These are phyloP conservation scores for Chirona hameri DNA, from an alignment of 2,888 invertebrate species.

Conservation along the genomic window DNA sequence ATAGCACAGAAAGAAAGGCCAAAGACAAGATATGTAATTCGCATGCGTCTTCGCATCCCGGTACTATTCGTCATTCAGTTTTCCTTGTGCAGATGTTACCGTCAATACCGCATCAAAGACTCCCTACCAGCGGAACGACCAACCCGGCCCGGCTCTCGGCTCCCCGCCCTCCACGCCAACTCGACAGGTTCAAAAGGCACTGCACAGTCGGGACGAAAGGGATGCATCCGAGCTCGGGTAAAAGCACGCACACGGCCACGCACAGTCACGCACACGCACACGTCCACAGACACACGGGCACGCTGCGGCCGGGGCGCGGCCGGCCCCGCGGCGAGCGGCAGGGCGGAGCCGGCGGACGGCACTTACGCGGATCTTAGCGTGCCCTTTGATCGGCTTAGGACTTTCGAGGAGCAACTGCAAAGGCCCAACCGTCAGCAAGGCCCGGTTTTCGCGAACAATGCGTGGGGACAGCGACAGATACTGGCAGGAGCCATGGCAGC, in stretches of 20 bases:
- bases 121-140: too few relatives aligned
- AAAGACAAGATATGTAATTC: too few relatives aligned
- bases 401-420: slow-evolving; percentile 28
- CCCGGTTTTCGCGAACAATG: not conserved
- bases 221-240: not conserved
- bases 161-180: not conserved
- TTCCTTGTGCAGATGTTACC: too few relatives aligned
- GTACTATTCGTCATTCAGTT: too few relatives aligned
- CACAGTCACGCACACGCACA: not conserved
- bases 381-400: slow-evolving; percentile 4
- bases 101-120: too few relatives aligned
- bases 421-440: not conserved
- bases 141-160: too few relatives aligned
- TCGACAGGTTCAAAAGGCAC: not conserved
- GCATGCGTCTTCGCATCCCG: too few relatives aligned
- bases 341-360: not conserved
- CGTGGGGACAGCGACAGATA: too few relatives aligned
- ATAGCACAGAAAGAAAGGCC: too few relatives aligned
- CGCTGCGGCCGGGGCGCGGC: not conserved
- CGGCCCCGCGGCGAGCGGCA: too few relatives aligned
- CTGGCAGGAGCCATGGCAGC: too few relatives aligned
- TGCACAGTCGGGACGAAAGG: not conserved
- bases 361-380: slow-evolving; percentile 26
- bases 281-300: not conserved
- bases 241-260: not conserved